A percentile compares a stretch with the other conserved stretches of the same genome.
Conservation (phyloP, 2,797 vertebrate species). For the Sciurus vulgaris region DNA sequence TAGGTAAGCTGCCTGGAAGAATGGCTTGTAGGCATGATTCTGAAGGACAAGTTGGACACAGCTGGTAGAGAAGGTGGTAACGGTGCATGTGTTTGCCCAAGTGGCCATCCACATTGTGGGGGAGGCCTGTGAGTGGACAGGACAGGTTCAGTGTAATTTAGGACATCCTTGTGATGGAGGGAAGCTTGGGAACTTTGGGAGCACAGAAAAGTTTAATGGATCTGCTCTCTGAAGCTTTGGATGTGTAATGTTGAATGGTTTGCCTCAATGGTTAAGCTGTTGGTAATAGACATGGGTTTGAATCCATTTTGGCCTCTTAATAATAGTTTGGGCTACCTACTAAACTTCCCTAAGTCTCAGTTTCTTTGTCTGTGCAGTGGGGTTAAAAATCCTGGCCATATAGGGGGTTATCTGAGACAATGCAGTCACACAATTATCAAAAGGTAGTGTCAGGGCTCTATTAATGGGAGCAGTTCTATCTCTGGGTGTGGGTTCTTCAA, state of each 20-base stretch:
- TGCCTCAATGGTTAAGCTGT: not conserved
- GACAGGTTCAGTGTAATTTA: not conserved
- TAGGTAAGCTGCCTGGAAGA: not conserved
- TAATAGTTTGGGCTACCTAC: not conserved
- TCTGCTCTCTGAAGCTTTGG: not conserved
- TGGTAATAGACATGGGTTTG: not conserved
- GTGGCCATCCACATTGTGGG: not conserved
- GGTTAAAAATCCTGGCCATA: not conserved
- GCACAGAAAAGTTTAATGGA: not conserved
- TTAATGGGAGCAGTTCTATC: not conserved
- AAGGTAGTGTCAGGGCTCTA: not conserved
- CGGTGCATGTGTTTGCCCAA: not conserved
- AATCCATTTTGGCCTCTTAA: not conserved
- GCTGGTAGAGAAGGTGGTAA: not conserved
- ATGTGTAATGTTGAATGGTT: not conserved
- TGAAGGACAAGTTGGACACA: not conserved
- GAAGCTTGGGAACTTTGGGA: not conserved
- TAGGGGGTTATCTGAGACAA: not conserved
- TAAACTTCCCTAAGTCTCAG: constrained; percentile 19
- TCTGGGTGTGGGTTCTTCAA: not conserved
- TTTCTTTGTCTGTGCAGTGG: not conserved
- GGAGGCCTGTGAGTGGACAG: not conserved
- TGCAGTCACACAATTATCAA: not conserved
- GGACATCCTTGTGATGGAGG: not conserved
- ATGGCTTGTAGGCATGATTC: not conserved